Evolutionary conservation across 2,797 vertebrate genomes (phyloP).

Genomic region (Pseudopleuronectes americanus): DNA sequence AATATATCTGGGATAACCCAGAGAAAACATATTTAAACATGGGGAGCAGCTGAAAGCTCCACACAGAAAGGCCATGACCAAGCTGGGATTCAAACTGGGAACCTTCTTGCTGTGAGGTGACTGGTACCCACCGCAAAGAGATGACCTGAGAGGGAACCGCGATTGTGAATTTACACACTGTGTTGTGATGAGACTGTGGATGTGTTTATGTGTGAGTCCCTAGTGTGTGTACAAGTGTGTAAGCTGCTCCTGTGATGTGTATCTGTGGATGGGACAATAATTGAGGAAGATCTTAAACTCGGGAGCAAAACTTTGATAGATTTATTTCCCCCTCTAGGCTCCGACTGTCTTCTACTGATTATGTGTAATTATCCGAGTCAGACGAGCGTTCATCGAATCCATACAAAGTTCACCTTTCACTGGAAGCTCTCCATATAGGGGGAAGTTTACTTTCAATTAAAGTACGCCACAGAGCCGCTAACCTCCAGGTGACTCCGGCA

Average conservation of each 20-base stretch:
- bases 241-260: neutral
- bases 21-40: no score
- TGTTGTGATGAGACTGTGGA: conserved; percentile 14
- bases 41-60: no score
- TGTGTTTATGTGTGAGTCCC: neutral
- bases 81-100: no score
- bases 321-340: neutral
- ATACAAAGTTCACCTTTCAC: conserved; percentile 58
- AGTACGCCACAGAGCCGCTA: conserved; percentile 48
- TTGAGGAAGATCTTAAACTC: neutral
- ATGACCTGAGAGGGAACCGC: conserved; percentile 41
- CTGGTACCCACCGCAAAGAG: neutral
- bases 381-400: conserved; percentile 5
- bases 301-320: neutral
- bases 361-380: conserved; percentile 9
- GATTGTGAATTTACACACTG: conserved; percentile 47
- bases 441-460: conserved; percentile 71
- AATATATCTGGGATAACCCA: no score
- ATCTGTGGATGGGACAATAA: neutral
- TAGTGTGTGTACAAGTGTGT: no score
- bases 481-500: conserved; percentile 58
- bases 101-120: no score
- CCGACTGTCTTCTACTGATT: neutral
- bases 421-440: conserved; percentile 45
- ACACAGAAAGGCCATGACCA: no score